phyloP scores from a whole-genome alignment of 1,140 invertebrate species.

The Acromyrmex echinatior region DNA sequence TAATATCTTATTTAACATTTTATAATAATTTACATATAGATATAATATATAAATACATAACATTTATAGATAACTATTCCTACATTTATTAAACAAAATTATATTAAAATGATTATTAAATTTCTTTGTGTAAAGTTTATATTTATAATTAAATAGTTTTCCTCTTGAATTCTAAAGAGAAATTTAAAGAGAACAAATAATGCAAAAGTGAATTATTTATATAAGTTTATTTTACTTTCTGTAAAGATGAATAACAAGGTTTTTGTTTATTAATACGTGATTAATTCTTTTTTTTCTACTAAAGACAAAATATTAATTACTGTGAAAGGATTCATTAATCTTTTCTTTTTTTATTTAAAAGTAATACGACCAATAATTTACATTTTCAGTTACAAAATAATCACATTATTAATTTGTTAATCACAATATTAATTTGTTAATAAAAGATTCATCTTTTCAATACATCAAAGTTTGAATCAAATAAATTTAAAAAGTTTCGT shows the following conservation, averaged over 20 bases:
- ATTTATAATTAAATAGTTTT: background rate
- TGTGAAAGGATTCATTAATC: background rate
- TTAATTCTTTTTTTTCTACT: background rate
- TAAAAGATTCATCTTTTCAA: background rate
- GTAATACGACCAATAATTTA: background rate
- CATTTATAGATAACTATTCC: background rate
- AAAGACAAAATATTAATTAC: background rate
- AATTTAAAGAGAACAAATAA: too few species aligned
- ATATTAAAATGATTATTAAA: background rate
- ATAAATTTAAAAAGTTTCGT: background rate
- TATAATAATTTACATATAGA: background rate
- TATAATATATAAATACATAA: background rate
- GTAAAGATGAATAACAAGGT: background rate
- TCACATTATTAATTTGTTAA: background rate
- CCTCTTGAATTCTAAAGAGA: too few species aligned
- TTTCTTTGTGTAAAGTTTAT: background rate
- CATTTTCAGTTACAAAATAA: background rate
- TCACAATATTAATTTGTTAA: background rate
- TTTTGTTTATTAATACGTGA: background rate
- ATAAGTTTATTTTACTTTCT: background rate
- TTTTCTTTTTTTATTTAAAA: background rate
- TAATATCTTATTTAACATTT: constrained; percentile 14
- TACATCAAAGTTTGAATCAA: background rate
- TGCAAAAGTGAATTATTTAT: too few species aligned
- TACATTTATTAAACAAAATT: background rate